Evolutionary conservation across 2,113 vertebrate species (phyloP).

Genomic region (Sorex araneus): DNA sequence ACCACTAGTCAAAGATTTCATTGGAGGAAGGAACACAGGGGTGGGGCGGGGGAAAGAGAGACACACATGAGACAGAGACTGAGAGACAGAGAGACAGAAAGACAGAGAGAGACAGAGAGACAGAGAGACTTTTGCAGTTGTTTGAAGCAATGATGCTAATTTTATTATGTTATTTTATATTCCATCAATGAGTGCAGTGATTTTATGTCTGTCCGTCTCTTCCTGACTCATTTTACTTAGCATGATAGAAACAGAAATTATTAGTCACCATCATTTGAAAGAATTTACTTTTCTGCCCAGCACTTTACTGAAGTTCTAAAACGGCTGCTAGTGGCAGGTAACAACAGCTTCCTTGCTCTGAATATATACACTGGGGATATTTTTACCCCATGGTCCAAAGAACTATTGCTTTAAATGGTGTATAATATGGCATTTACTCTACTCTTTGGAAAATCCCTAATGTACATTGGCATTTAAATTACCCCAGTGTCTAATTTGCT

Average conservation of each 20-base stretch:
- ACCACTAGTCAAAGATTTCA: too few species aligned
- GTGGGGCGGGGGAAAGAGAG: not conserved
- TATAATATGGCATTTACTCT: not conserved
- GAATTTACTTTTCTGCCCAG: constrained; percentile 47
- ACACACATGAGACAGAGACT: not conserved
- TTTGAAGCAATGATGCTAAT: not conserved
- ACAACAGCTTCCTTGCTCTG: constrained; percentile 6
- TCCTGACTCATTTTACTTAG: too few species aligned
- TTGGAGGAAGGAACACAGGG: too few species aligned
- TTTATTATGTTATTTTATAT: not conserved
- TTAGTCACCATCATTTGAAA: constrained; percentile 23
- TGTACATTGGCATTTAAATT: constrained; percentile 25
- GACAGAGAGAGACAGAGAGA: not conserved
- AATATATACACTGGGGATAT: not conserved
- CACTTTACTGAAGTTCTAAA: constrained; percentile 47
- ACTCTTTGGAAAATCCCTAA: not conserved
- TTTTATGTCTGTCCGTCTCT: too few species aligned
- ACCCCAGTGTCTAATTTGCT: constrained; percentile 65
- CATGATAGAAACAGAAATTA: not conserved
- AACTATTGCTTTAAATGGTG: constrained; percentile 43
- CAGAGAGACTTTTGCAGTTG: not conserved
- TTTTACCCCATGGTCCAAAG: not conserved
- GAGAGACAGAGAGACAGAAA: not conserved
- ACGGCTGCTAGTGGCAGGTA: not conserved
- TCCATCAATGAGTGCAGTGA: too few species aligned